A percentile compares a stretch with the other conserved stretches of the same genome.
Evolutionary conservation across 2,113 vertebrate species (phyloP).

Genomic region (Coptodon bakossiorum): DNA sequence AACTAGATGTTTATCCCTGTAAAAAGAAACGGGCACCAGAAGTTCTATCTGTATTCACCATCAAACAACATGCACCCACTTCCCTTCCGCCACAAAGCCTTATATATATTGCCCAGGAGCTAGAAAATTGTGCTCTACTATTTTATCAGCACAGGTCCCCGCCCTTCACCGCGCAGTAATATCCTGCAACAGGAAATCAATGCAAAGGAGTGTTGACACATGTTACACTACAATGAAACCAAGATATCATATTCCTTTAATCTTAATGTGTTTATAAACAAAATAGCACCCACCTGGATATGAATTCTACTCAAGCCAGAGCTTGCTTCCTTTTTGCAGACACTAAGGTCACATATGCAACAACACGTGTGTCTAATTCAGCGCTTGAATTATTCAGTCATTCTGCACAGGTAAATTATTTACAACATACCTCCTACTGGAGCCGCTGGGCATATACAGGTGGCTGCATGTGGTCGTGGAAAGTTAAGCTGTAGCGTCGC

Average conservation of each 20-base stretch:
- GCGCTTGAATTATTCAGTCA: slow-evolving; percentile 59
- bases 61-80: background rate
- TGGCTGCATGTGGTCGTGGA: background rate
- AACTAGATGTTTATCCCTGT: slow-evolving; percentile 6
- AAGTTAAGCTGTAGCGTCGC: background rate
- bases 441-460: background rate
- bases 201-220: background rate
- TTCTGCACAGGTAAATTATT: slow-evolving; percentile 63
- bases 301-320: background rate
- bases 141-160: slow-evolving; percentile 28
- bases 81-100: background rate
- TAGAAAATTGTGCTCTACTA: slow-evolving; percentile 8
- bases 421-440: slow-evolving; percentile 7
- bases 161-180: slow-evolving; percentile 20
- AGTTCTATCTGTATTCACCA: background rate
- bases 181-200: slow-evolving; percentile 59
- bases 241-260: background rate
- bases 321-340: background rate
- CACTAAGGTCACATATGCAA: background rate
- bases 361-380: slow-evolving; percentile 32
- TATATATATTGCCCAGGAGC: background rate
- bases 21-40: background rate
- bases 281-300: background rate
- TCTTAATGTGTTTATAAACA: background rate
- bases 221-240: background rate